Base-by-base conservation (phyloP, 92 coral and sea anemone genomes). In the Palythoa heliodiscus region DNA sequence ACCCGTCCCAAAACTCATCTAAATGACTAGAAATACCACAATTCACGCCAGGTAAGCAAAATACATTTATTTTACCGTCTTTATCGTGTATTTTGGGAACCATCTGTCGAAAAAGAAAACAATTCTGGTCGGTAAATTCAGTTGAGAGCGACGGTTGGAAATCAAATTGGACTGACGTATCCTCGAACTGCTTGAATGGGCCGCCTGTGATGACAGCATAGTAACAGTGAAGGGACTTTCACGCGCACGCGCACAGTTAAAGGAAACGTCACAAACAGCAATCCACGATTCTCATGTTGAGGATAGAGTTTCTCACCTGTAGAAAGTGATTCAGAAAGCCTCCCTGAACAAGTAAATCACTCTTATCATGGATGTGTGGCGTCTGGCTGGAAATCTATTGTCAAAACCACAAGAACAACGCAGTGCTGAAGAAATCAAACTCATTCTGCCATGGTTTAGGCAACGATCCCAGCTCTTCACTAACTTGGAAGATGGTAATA, bases 401-500 rank as follows among this genome's bases (percentile, higher is more conserved):
- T 23, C 84, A 19, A 80, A 80, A 80, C 84, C 84, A 80, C 74
- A 14, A 16, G 84, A 80, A 14, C 73, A 80, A 40, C 84, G 75
- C 73, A 23, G 23, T 67, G 61, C 11, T 40, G 61, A 64, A 43
- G 75, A 80, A 80, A 80, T 80, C 39, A 20, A 66, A 80, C 22
- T 5, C 61, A 80, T 80, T 80, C 60, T 80, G 17, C 73, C 84
- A 40, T 80, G 84, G 84, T 80, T 80, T 29, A 43, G 74, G 40
- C 74, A 80, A 48, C 84, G 84, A 29, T 47, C 84, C 39, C 84
- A 80, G 47, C 84, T 80, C 58, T 80, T 80, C 40, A 64, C 73
- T 23, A 66, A 80, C 84, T 20, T 80, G 70, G 84, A 80, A 50
- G 84, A 80, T 74, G 84, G 84, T 80, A 80, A 80, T 25, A 1